phyloP scores from a whole-genome alignment of 2,113 vertebrate genomes.

The Lanius ludovicianus region DNA sequence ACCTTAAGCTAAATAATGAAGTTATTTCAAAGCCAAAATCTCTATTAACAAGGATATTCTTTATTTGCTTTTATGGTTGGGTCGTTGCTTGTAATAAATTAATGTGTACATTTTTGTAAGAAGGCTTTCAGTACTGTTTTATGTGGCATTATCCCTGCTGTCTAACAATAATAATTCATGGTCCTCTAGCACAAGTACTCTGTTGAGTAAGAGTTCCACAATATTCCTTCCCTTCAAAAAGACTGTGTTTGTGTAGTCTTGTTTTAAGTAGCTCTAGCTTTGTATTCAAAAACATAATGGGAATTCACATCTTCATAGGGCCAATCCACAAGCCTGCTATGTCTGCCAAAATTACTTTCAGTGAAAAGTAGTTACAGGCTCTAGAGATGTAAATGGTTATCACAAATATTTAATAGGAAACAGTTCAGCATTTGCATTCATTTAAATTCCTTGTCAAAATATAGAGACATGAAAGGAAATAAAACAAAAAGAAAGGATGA shows the following conservation, averaged over 20 bases:
- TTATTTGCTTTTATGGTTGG: not conserved
- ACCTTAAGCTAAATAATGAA: not conserved
- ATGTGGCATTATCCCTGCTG: not conserved
- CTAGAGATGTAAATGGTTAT: not conserved
- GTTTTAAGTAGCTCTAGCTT: not conserved
- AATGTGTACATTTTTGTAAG: not conserved
- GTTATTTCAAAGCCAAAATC: not conserved
- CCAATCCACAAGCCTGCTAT: not conserved
- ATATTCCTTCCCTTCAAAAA: constrained; percentile 12
- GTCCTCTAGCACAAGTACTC: not conserved
- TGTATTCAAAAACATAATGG: not conserved
- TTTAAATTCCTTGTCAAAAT: not conserved
- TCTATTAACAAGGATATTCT: not conserved
- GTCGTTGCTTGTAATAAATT: not conserved
- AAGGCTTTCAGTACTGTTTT: not conserved
- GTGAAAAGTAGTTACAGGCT: not conserved
- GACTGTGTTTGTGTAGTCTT: not conserved
- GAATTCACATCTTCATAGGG: not conserved
- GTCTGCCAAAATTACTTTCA: constrained; percentile 11
- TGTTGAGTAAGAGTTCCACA: not conserved
- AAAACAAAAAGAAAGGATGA: not conserved
- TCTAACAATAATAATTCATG: not conserved
- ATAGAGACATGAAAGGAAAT: not conserved
- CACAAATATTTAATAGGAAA: not conserved
- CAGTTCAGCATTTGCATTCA: not conserved